Evolutionary conservation across 1,140 invertebrate genomes (phyloP), one percentile per base, ranked within the genome.

Genomic region (Brachionus sp.): DNA sequence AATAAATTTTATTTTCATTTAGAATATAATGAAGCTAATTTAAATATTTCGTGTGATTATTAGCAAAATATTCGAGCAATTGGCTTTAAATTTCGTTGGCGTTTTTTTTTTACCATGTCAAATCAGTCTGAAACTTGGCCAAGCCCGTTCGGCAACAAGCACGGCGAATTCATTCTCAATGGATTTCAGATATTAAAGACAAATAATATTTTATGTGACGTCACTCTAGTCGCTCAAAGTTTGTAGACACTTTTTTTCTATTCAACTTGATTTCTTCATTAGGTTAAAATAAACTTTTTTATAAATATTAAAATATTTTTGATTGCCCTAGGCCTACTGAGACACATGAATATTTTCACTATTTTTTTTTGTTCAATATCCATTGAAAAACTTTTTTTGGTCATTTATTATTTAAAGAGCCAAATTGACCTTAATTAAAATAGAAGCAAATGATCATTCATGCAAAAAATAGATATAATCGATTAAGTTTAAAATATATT

Each of bases 191-290:
- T 87, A 83, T 84, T 89, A 3, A 88, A 88, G 84, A 86, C 85
- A 68, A 88, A 89, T 68, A 87, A 87, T 84, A 86, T 88, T 46
- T 85, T 89, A 10, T 89, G 88, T 87, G 88, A 89, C 86, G 87
- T 89, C 23, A 88, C 87, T 39, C 85, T 89, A 13, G 88, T 89
- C 70, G 88, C 88, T 85, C 88, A 89, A 88, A 87, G 88, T 88
- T 84, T 84, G 83, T 84, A 19, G 19, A 37, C 19, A 66, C 33
- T 80, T 83, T 75, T 83, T 64, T 37, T 50, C 19, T 53, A 19
- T 16, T 68, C 83, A 19, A 44, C 37, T 44, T 46, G 29, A 57
- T 37, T 25, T 19, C 16, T 33, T 2, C 6, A 19, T n/a, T 50
- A 80, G 33, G 23, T 23, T 16, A 13, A 33, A 77, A n/a, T 64